Base-by-base conservation (phyloP, 1,140 invertebrate species). In the Bursaphelenchus mucronatus region DNA sequence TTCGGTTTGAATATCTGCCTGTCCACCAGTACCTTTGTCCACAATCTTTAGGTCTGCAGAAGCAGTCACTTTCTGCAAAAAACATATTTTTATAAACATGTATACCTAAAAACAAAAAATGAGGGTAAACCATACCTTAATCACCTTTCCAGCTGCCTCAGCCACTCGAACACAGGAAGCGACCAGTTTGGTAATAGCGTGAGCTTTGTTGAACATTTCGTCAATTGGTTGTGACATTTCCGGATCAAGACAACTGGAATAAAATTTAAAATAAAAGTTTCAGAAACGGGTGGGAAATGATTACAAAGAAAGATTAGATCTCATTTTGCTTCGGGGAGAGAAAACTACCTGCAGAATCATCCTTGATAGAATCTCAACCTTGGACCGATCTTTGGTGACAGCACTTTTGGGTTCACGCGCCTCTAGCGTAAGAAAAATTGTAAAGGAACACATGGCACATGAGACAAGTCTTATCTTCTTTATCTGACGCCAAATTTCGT, bases 1-100 rank as follows among this genome's bases (percentile, higher is more conserved):
- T 85, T 96, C 91, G 7, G 95, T 98, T 85, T 97, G 94, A 17
- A 93, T 86, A 85, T 98, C 94, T 86, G 92, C 90, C 71, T 88
- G 87, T n/a, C 89, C 90, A 86, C 91, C 70, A 11, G 46, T 64
- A 9, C 64, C 57, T 62, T 80, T 80, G 53, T 80, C 69, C n/a
- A 81, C 54, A 17, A 80, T 68, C 66, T 78, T 78, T 43, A 79
- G 56, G 54, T 79, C 76, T 3, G 75, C 76, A 56, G 55, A 55
- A 15, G 50, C 63, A 67, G 77, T 75, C 2, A 79, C 58, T 41
- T 57, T 62, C 78, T 80, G 58, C 44, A 74, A 74, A 30, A 44
- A 17, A 19, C 17, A 53, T 47, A 47, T 8, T n/a, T 10, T 62
- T 1, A 52, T 15, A 10, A 66, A 44, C 47, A 15, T 0, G 8